phyloP scores from a whole-genome alignment of 2,113 vertebrate species.

The Boulengeromyrus knoepffleri region DNA sequence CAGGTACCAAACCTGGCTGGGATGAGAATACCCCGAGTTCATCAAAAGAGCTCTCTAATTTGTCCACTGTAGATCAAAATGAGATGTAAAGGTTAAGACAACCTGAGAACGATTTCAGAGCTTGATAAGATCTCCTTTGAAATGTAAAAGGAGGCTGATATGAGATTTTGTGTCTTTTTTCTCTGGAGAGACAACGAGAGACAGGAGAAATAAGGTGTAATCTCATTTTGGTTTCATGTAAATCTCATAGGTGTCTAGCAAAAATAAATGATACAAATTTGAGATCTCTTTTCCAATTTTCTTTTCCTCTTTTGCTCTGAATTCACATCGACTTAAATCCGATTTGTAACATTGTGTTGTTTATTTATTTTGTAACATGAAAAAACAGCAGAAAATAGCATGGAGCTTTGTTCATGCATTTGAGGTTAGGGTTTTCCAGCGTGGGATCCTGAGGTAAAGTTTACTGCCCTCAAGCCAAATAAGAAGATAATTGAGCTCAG shows the following conservation, averaged over 20 bases:
- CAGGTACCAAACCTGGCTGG: background rate
- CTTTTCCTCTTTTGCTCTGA: background rate
- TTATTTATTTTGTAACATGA: background rate
- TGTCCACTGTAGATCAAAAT: background rate
- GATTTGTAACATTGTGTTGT: background rate
- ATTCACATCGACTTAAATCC: background rate
- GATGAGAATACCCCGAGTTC: background rate
- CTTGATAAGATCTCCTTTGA: background rate
- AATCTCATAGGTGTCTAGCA: background rate
- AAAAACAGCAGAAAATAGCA: background rate
- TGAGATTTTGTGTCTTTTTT: background rate
- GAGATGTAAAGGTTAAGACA: background rate
- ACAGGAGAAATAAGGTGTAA: background rate
- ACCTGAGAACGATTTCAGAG: background rate
- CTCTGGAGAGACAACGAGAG: background rate
- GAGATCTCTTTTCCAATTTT: background rate
- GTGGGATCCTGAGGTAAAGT: background rate
- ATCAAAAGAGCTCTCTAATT: background rate
- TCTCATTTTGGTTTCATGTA: background rate
- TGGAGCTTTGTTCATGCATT: background rate
- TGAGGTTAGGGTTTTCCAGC: background rate
- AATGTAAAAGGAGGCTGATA: background rate
- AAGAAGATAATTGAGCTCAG: background rate
- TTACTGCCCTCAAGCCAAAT: background rate
- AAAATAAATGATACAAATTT: background rate